Evolutionary conservation across 2,113 vertebrate genomes (phyloP), one percentile per base, ranked within the genome.

Genomic region (Dipodomys ordii): DNA sequence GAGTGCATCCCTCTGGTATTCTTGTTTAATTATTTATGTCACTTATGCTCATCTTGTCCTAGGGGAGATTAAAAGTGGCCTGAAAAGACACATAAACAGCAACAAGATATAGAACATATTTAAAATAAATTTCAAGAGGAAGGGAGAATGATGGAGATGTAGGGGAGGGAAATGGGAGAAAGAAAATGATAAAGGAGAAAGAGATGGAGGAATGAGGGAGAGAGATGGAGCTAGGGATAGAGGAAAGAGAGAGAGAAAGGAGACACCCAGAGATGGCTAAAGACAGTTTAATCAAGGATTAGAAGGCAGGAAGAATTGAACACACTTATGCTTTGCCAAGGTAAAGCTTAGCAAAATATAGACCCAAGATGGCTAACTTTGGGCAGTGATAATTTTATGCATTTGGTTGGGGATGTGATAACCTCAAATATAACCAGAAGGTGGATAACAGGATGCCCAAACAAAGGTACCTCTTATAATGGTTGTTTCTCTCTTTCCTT

Each of bases 1-100:
- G 2, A 72, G 20, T 60, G 7, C 3, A 65, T 28, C 49, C 65
- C 12, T 76, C n/a, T 39, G 57, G 82, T 92, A 30, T 35, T 90
- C 64, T 57, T 35, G 53, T 53, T 94, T 92, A 89, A 76, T 79
- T 94, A 77, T 64, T 95, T 53, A 74, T 87, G n/a, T 32, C 73
- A 27, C 82, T 73, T 92, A 68, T 28, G 6, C 35, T 79, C 25
- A 32, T 9, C 32, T 71, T 83, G 44, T 68, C 79, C n/a, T 18
- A 64, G 46, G 39, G 11, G 79, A 23, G 69, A 84, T 90, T 92
- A 87, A 83, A 86, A 27, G 35, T 69, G 28, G 62, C 46, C 35
- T 90, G 69, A 85, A 90, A 93, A 83, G 72, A 77, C 67, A 71
- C 57, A 79, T 35, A 81, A 88, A 91, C 32, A 65, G 18, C 5